These are phyloP conservation scores for Neotragus moschatus DNA, from an alignment of 2,113 vertebrate genomes.

Conservation along the genomic window DNA sequence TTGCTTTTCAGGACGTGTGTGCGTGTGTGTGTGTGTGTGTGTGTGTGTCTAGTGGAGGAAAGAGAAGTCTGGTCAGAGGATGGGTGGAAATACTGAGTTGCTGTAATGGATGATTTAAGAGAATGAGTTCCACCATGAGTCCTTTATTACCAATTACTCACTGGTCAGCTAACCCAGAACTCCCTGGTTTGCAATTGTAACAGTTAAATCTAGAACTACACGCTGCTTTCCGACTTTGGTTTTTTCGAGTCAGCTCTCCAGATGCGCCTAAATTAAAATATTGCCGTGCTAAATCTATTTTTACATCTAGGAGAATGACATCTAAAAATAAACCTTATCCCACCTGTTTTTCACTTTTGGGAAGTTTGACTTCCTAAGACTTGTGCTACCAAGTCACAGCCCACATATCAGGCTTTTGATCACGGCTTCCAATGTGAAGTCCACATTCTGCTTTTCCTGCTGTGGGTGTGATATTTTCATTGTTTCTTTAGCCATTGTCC, in stretches of 20 bases:
- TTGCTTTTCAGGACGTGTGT: too few species aligned
- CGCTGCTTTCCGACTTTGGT: conserved; percentile 27
- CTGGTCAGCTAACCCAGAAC: neutral
- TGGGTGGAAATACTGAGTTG: neutral
- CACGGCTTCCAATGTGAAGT: conserved; percentile 17
- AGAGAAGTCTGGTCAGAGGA: neutral
- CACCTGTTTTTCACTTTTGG: conserved; percentile 68
- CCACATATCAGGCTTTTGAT: conserved; percentile 52
- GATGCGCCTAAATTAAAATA: conserved; percentile 58
- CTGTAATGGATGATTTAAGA: conserved; percentile 14
- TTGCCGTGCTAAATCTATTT: conserved; percentile 53
- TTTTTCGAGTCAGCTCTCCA: conserved; percentile 32
- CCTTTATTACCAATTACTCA: conserved; percentile 4
- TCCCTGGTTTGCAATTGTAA: neutral
- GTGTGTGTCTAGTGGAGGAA: neutral
- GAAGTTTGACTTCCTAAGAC: conserved; percentile 35
- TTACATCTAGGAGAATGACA: conserved; percentile 41
- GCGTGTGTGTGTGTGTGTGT: neutral
- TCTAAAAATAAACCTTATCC: conserved; percentile 60
- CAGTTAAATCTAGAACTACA: neutral
- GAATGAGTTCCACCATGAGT: neutral
- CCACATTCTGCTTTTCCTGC: neutral
- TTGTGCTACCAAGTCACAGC: neutral
- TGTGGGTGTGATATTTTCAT: neutral
- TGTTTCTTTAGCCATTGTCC: neutral